These are phyloP conservation scores for Bryconaethiops microstoma DNA, from an alignment of 2,797 vertebrate species.

Conservation along the genomic window DNA sequence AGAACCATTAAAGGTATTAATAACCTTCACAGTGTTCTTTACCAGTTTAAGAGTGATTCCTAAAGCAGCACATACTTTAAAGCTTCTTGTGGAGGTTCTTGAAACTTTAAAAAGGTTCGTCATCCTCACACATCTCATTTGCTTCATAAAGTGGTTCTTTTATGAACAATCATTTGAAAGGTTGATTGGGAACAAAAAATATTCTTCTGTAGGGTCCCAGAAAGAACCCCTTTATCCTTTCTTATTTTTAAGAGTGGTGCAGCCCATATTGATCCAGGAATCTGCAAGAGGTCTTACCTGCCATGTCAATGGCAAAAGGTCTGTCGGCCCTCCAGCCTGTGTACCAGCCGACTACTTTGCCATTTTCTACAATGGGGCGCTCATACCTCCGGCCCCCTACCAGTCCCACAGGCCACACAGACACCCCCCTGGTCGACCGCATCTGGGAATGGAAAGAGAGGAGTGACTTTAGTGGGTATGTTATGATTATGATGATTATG, in stretches of 20 bases:
- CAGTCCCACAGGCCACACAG: conserved; percentile 88
- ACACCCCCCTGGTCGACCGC: conserved; percentile 84
- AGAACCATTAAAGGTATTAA: too few species aligned
- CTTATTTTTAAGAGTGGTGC: too few species aligned
- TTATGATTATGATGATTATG: conserved; percentile 8
- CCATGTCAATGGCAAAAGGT: conserved; percentile 97
- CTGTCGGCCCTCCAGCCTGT: conserved; percentile 97
- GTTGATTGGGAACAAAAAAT: too few species aligned
- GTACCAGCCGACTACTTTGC: conserved; percentile 94
- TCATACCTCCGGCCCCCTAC: conserved; percentile 87
- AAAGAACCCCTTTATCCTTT: too few species aligned
- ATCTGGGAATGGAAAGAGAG: conserved; percentile 71
- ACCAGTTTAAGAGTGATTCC: too few species aligned
- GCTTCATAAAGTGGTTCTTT: neutral
- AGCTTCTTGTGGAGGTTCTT: too few species aligned
- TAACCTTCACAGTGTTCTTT: too few species aligned
- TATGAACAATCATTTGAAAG: neutral
- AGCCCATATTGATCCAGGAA: neutral
- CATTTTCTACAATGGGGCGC: conserved; percentile 85
- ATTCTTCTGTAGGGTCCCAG: too few species aligned
- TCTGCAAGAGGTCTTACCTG: conserved; percentile 78
- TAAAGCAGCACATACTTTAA: too few species aligned
- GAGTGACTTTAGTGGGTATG: conserved; percentile 39
- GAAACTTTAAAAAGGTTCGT: too few species aligned
- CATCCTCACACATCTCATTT: too few species aligned